Evolutionary conservation across 2,797 vertebrate species (phyloP).

Genomic region (Sebastes alutus): DNA sequence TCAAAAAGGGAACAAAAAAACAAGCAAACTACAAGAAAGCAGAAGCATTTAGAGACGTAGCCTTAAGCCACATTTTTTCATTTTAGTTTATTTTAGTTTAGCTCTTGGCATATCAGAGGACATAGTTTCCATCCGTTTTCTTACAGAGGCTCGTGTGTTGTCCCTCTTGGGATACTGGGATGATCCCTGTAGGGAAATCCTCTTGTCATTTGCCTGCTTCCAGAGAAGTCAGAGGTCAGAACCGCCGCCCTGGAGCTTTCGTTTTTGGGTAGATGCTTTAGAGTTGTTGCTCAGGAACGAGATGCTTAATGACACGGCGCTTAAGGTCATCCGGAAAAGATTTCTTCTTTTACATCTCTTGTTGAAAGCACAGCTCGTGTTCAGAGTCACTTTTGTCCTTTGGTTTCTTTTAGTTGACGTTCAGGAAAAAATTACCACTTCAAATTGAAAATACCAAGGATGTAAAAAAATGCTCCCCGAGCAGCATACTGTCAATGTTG

Average conservation of each 20-base stretch:
- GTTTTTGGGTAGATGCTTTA: neutral
- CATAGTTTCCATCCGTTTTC: neutral
- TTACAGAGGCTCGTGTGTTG: neutral
- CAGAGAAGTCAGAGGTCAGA: neutral
- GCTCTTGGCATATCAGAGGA: neutral
- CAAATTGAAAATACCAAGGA: neutral
- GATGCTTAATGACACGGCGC: constrained; percentile 4
- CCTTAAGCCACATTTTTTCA: neutral
- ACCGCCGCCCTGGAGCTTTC: neutral
- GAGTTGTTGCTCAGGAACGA: neutral
- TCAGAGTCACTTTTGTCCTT: neutral
- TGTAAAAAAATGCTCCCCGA: neutral
- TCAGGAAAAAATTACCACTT: neutral
- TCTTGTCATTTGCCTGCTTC: neutral
- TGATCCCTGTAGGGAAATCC: neutral
- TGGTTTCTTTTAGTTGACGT: neutral
- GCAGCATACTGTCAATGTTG: neutral
- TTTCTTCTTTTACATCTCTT: neutral
- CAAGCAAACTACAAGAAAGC: neutral
- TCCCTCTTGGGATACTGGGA: neutral
- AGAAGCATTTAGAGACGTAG: neutral
- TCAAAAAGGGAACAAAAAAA: no score
- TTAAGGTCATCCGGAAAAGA: constrained; percentile 1
- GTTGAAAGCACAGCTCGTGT: neutral
- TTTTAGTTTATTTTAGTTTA: neutral